A percentile compares a stretch with the other conserved stretches of the same genome.
These are phyloP conservation scores for Spicauda simplicius DNA, from an alignment of 2,888 invertebrate genomes.

Conservation along the genomic window DNA sequence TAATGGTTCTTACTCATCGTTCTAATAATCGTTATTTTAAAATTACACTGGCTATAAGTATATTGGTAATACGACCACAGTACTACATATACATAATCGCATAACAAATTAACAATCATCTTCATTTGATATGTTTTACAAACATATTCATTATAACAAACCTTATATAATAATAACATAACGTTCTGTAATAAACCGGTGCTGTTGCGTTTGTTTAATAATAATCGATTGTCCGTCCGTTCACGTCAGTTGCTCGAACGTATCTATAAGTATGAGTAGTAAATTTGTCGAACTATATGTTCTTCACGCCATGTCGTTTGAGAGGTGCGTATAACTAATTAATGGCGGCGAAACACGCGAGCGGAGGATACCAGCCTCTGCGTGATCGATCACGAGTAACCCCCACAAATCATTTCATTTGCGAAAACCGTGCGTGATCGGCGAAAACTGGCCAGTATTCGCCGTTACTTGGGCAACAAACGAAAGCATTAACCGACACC, in stretches of 20 bases:
- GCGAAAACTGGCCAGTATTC: no score
- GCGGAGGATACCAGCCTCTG: slow-evolving; percentile 15
- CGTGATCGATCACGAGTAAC: slow-evolving; percentile 21
- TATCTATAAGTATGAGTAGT: slow-evolving; percentile 15
- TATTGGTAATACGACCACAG: no score
- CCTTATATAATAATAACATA: slow-evolving; percentile 42
- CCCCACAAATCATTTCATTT: slow-evolving; percentile 21
- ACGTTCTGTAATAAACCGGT: slow-evolving; percentile 22
- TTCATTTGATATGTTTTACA: slow-evolving; percentile 37
- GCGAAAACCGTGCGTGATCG: slow-evolving; percentile 37
- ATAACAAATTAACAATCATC: slow-evolving; percentile 37
- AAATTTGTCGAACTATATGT: slow-evolving; percentile 11
- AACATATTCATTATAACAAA: slow-evolving; percentile 40
- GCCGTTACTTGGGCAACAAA: no score
- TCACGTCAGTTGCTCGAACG: slow-evolving; percentile 37
- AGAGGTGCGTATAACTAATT: slow-evolving; percentile 23
- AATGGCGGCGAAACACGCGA: slow-evolving; percentile 21
- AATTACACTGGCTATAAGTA: background rate
- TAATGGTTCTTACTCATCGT: no score
- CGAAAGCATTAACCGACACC: slow-evolving; percentile 2
- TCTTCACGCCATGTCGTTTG: slow-evolving; percentile 16
- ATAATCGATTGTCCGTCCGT: slow-evolving; percentile 41
- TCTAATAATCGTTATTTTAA: background rate
- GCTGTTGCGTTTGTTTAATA: slow-evolving; percentile 45
- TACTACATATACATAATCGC: slow-evolving; percentile 21